Conservation (phyloP, 2,888 invertebrate species). For the Ophion obscuratus region DNA sequence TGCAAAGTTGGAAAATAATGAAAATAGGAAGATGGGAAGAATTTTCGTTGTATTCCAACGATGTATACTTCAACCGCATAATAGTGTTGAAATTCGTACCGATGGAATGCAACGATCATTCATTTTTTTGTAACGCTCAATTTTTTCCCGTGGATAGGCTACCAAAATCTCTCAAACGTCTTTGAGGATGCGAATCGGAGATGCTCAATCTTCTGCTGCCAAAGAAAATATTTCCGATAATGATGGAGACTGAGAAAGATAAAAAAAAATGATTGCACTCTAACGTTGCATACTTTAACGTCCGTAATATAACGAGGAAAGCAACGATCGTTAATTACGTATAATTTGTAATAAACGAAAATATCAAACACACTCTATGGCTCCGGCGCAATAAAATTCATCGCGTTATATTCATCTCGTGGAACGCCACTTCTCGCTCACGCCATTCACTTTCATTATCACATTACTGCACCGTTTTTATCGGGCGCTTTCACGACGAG, state of each 20-base stretch:
- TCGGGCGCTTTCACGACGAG: conserved; percentile 26
- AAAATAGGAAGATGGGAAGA: no score
- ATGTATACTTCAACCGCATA: no score
- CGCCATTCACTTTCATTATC: conserved; percentile 26
- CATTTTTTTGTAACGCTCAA: background rate
- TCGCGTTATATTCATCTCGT: background rate
- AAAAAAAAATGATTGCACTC: background rate
- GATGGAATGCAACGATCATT: background rate
- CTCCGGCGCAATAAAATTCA: conserved; percentile 3
- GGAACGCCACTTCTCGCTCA: conserved; percentile 34
- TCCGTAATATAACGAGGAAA: conserved; percentile 1
- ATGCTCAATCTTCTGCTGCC: background rate
- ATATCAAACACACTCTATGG: conserved; percentile 15
- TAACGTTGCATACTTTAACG: background rate
- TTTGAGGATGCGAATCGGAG: background rate
- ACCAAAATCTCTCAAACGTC: background rate
- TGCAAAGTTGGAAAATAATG: no score
- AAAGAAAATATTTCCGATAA: background rate
- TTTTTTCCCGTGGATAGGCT: background rate
- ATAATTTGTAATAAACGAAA: conserved; percentile 5
- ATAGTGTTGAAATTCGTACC: no score
- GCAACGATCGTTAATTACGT: conserved; percentile 27
- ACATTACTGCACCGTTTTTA: conserved; percentile 10
- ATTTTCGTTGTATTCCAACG: no score
- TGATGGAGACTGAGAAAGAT: background rate